A percentile compares a stretch with the other conserved stretches of the same genome.
These are phyloP conservation scores for Mallotus villosus DNA, from an alignment of 2,797 vertebrate genomes.

Conservation along the genomic window DNA sequence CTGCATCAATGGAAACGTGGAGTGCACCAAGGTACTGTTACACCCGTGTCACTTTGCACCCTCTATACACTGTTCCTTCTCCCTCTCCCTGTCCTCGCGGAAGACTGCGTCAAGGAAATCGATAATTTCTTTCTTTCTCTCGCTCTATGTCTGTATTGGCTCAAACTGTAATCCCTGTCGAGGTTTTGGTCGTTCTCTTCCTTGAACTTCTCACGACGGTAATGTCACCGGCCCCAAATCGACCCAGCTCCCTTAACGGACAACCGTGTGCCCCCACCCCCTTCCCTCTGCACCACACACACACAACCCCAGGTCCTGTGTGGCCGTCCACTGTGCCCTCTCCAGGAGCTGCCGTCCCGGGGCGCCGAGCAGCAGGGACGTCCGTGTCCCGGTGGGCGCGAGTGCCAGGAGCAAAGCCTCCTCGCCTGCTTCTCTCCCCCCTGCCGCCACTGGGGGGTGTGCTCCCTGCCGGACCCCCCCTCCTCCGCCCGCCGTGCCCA, in stretches of 20 bases:
- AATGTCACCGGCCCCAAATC: no score
- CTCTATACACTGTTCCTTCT: no score
- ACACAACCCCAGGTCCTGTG: constrained; percentile 87
- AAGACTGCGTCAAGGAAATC: background rate
- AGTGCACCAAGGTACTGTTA: constrained; percentile 89
- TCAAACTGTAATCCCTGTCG: no score
- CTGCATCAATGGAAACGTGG: constrained; percentile 85
- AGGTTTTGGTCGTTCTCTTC: no score
- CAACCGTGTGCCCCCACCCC: background rate
- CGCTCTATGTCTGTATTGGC: background rate
- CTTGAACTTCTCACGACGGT: no score
- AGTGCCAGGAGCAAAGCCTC: constrained; percentile 80
- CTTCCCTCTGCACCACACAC: background rate
- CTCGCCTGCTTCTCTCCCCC: constrained; percentile 91
- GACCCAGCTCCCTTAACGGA: background rate
- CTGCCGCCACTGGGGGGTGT: constrained; percentile 89
- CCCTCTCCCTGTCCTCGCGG: no score
- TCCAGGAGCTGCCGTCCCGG: constrained; percentile 50
- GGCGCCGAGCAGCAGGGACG: constrained; percentile 49
- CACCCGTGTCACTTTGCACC: no score
- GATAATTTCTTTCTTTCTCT: background rate
- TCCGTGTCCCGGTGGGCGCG: constrained; percentile 82
- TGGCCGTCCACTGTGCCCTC: constrained; percentile 84
- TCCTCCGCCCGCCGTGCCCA: constrained; percentile 62
- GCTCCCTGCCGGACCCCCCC: constrained; percentile 71